Base-by-base conservation (phyloP, 2,888 invertebrate genomes). In the Limenitis camilla region DNA sequence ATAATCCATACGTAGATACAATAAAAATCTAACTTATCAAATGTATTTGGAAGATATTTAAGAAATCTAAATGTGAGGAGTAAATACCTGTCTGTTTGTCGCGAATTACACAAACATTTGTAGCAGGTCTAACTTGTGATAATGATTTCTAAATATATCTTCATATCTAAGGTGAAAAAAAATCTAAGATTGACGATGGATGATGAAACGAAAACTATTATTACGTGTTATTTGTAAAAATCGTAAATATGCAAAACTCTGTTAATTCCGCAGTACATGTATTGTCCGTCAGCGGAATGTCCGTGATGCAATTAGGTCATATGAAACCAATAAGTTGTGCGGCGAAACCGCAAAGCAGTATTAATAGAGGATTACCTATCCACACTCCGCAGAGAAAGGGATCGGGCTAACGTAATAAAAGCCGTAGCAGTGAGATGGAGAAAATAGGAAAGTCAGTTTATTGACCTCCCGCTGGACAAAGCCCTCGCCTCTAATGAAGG, bases 241-340 rank as follows among this genome's bases (percentile, higher is more conserved):
- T 47, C 29, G 48, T 11, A 40, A 46, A 40, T 39, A 42, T 46
- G 58, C 64, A 63, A 35, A 68, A 67, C 64, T 61, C 54, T 60
- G 68, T 72, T 71, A 45, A 71, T 70, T 68, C 65, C 64, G 60
- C 64, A 71, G 71, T 69, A 71, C 74, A 77, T 72, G 71, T 71
- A 76, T 78, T 79, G 72, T 74, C 71, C 61, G 76, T 78, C 78
- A 74, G 69, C 72, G 76, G 76, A 81, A 78, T 80, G 80, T 72
- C 70, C 69, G 72, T 83, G 78, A 79, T 71, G 80, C 76, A 83
- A 82, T 70, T 74, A 60, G 75, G 81, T 79, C 78, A 83, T 76
- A 78, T 69, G 81, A 81, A 76, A 82, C 78, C 80, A 74, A 79
- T 74, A 76, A 74, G 72, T 76, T 71, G 72, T 74, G 65, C 71